phyloP scores from a whole-genome alignment of 2,888 invertebrate species.

The Ophraella communa region DNA sequence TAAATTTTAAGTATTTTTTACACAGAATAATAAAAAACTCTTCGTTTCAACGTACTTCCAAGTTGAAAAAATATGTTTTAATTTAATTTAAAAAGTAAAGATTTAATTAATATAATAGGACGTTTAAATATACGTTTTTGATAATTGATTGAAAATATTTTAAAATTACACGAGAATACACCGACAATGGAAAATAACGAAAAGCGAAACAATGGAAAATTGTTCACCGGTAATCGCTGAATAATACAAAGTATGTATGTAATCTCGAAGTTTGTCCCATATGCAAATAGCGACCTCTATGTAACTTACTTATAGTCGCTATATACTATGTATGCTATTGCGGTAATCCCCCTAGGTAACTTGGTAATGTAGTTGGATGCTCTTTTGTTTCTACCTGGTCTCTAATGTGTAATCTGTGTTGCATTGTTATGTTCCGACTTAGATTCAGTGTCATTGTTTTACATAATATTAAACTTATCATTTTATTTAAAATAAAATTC shows the following conservation, averaged over 20 bases:
- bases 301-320: neutral
- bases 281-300: slow-evolving; percentile 5
- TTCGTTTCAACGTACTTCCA: no score
- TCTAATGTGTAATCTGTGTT: slow-evolving; percentile 11
- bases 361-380: slow-evolving; percentile 7
- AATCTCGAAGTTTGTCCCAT: slow-evolving; percentile 2
- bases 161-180: neutral
- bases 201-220: neutral
- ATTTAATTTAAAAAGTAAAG: no score
- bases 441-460: neutral
- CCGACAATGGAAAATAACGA: neutral
- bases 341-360: slow-evolving; percentile 7
- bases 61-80: no score
- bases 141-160: neutral
- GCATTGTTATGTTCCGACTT: neutral
- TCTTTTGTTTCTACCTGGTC: slow-evolving; percentile 3
- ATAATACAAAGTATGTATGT: slow-evolving; percentile 7
- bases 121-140: neutral
- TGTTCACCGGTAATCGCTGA: neutral
- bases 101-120: no score
- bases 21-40: no score
- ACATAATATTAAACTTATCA: neutral
- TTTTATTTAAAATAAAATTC: no score
- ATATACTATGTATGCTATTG: neutral
- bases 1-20: no score